A percentile compares a stretch with the other conserved stretches of the same genome.
Evolutionary conservation across 2,888 invertebrate genomes (phyloP).

Genomic region (Camptogramma bilineatum): DNA sequence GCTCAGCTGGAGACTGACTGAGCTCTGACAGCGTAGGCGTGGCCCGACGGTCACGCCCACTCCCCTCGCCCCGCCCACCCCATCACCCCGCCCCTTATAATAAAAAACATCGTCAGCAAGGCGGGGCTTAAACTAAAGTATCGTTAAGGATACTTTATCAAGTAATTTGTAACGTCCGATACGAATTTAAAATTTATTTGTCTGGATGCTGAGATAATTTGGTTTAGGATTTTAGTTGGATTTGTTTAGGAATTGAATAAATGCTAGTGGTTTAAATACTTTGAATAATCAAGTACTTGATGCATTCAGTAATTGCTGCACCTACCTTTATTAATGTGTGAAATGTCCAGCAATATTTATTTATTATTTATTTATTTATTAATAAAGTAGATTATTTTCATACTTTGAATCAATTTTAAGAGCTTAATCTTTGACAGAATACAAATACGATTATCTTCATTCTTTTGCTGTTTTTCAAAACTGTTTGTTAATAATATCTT

Average conservation of each 20-base stretch:
- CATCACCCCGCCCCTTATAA: conserved; percentile 57
- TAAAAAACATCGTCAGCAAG: conserved; percentile 79
- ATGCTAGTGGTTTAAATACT: background rate
- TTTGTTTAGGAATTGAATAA: conserved; percentile 14
- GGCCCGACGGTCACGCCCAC: conserved; percentile 51
- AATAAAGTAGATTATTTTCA: too few species aligned
- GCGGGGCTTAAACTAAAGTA: conserved; percentile 71
- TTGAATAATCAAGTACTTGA: background rate
- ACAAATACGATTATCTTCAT: too few species aligned
- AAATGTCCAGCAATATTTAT: too few species aligned
- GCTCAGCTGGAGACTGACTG: conserved; percentile 76
- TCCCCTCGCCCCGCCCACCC: conserved; percentile 60
- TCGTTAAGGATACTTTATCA: conserved; percentile 83
- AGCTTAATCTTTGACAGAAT: too few species aligned
- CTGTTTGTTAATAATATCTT: too few species aligned
- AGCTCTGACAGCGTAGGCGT: conserved; percentile 71
- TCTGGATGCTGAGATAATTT: conserved; percentile 44
- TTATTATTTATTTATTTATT: too few species aligned
- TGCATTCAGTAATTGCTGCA: background rate
- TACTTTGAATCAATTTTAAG: too few species aligned
- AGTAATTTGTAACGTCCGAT: conserved; percentile 82
- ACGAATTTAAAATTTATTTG: conserved; percentile 75
- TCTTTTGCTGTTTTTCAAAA: too few species aligned
- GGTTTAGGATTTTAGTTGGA: conserved; percentile 15
- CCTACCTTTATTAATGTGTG: background rate